These are phyloP conservation scores for Pocota personata DNA, from an alignment of 2,888 invertebrate genomes.

Conservation along the genomic window DNA sequence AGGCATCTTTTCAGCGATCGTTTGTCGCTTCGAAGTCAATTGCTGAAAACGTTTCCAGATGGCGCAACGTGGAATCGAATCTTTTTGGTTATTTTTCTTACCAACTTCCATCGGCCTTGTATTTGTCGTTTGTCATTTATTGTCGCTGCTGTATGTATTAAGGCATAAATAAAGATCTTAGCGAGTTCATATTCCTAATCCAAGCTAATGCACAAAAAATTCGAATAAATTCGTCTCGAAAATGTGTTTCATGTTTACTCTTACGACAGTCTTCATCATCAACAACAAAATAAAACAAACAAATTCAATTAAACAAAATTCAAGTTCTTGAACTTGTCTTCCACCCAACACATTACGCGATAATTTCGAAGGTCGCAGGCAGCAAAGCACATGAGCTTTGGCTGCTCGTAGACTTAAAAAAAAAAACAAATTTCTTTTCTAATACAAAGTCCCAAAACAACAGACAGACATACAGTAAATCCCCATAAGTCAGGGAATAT, in stretches of 20 bases:
- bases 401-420: not conserved
- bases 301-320: constrained; percentile 30
- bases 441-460: not conserved
- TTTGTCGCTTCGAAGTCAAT: no score
- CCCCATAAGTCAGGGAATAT: no score
- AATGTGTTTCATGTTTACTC: constrained; percentile 31
- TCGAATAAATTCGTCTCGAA: not conserved
- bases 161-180: not conserved
- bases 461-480: no score
- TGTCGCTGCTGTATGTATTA: no score
- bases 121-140: no score
- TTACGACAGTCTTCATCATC: not conserved
- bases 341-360: constrained; percentile 35
- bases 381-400: no score
- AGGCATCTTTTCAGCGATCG: no score
- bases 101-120: no score
- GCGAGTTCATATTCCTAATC: no score
- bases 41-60: no score
- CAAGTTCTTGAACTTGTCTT: constrained; percentile 62
- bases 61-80: no score
- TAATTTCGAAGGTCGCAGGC: constrained; percentile 52
- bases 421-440: not conserved
- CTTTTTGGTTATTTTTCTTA: no score
- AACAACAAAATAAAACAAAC: not conserved
- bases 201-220: not conserved